phyloP scores from a whole-genome alignment of 2,113 vertebrate species.

The Zosterops pallidus region DNA sequence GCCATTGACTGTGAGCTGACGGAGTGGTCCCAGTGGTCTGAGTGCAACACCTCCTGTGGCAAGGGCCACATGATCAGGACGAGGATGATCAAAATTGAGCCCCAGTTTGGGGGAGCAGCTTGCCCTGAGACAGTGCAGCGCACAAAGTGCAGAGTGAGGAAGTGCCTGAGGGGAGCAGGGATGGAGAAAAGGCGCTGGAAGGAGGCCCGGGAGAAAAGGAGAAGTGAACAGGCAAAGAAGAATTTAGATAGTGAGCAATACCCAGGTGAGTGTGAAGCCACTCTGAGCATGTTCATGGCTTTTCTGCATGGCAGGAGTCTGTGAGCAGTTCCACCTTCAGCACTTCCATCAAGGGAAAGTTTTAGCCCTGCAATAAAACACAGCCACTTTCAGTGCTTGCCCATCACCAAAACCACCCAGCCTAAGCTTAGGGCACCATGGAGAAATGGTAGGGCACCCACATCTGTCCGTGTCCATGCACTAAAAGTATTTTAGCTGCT shows the following conservation, averaged over 20 bases:
- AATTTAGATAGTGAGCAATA: conserved; percentile 80
- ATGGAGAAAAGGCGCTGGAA: conserved; percentile 89
- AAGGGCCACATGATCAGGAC: conserved; percentile 95
- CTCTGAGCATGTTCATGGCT: fast-evolving
- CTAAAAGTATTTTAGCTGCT: not conserved
- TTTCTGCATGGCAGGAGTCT: not conserved
- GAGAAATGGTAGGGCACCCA: not conserved
- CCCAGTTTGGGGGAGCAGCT: conserved; percentile 90
- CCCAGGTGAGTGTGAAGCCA: conserved; percentile 76
- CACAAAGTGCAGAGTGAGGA: conserved; percentile 91
- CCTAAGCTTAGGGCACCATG: not conserved
- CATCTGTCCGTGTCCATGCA: not conserved
- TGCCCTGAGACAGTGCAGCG: conserved; percentile 92
- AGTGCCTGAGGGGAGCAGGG: conserved; percentile 84
- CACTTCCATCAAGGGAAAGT: not conserved
- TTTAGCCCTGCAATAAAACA: not conserved
- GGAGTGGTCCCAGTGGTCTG: conserved; percentile 95
- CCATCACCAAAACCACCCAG: not conserved
- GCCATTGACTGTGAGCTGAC: conserved; percentile 90
- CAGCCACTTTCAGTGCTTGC: not conserved
- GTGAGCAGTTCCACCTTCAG: not conserved
- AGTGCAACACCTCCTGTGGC: conserved; percentile 97
- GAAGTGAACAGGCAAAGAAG: conserved; percentile 83
- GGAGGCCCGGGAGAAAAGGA: conserved; percentile 88
- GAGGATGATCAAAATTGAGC: conserved; percentile 88